Conservation (phyloP, 1,140 invertebrate genomes). For the Drosophila mauritiana region DNA sequence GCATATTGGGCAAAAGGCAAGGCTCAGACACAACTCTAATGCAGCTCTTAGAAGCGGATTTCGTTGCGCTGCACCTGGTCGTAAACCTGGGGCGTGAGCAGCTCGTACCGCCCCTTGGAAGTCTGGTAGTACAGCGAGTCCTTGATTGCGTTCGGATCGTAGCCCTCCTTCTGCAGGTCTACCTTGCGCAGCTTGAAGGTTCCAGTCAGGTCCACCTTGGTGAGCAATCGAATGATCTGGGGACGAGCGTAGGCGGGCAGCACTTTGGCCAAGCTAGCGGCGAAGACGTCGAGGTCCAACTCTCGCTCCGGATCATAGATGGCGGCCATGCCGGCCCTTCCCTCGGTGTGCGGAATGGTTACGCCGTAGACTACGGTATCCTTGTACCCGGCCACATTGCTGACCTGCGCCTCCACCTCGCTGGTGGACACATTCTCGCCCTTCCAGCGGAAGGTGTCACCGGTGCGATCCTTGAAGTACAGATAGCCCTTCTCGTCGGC, state of each 20-base stretch:
- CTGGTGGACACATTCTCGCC: conserved; percentile 99
- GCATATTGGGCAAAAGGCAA: conserved; percentile 61
- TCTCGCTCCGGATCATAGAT: conserved; percentile 91
- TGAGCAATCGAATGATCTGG: conserved; percentile 93
- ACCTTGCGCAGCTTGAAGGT: conserved; percentile 98
- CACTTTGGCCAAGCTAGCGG: conserved; percentile 88
- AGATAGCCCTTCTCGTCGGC: conserved; percentile 97
- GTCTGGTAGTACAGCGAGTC: conserved; percentile 91
- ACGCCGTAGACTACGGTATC: conserved; percentile 96
- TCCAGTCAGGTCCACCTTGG: conserved; percentile 94
- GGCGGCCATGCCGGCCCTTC: conserved; percentile 97
- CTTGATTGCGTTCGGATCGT: conserved; percentile 91
- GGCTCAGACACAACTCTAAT: conserved; percentile 23
- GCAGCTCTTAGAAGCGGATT: conserved; percentile 58
- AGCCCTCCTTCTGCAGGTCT: conserved; percentile 95
- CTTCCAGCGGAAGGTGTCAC: conserved; percentile 98
- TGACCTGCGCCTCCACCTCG: conserved; percentile 98
- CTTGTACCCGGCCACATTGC: conserved; percentile 92
- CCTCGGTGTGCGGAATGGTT: conserved; percentile 92
- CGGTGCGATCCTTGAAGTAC: conserved; percentile 97
- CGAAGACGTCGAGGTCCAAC: conserved; percentile 89
- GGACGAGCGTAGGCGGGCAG: conserved; percentile 95
- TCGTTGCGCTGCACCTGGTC: conserved; percentile 86
- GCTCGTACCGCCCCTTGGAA: conserved; percentile 84
- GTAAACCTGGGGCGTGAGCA: conserved; percentile 87